Base-by-base conservation (phyloP, 2,113 vertebrate genomes). In the Paedocypris sp. region DNA sequence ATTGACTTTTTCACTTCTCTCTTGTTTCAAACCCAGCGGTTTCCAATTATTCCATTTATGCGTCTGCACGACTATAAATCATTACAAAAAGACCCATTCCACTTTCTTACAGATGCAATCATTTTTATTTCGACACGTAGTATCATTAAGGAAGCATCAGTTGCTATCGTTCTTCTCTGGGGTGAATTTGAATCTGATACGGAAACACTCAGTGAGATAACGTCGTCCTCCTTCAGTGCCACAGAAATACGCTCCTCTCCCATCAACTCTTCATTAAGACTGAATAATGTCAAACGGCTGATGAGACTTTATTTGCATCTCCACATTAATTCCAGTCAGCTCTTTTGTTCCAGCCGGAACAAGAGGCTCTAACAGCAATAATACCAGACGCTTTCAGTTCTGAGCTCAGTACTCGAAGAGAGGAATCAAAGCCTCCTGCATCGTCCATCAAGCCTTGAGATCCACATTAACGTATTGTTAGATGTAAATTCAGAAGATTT, bases 391-490 rank as follows among this genome's bases (percentile, higher is more conserved):
- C 25, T 22, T 32, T 12, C 16, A 3, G 35, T 13, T 56, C 38
- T 13, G 50, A 15, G 28, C 35, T 19, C 31, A 41, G 25, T 35
- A 29, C 16, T n/a, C 53, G 43, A 16, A 53, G 35, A 60, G 41
- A 51, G 51, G 58, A 46, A 58, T 66, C 45, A 47, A 31, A 39
- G 39, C 3, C 26, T 32, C 63, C 43, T 60, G 11, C 50, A 72
- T 68, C 77, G 79, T 81, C 75, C 72, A 77, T 79, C 81, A 80
- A 69, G 67, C 33, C 39, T 71, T 26, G 50, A 60, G 4, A 54
- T 75, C 74, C 74, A 58, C 47, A 74, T 79, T 70, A 75, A 50
- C 70, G 70, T 75, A 70, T 75, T 78, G 76, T 72, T 74, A 65
- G 73, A 33, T 71, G 66, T 54, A 65, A 46, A 50, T 66, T 42